phyloP scores from a whole-genome alignment of 1,140 invertebrate genomes.

The Hyles euphorbiae region DNA sequence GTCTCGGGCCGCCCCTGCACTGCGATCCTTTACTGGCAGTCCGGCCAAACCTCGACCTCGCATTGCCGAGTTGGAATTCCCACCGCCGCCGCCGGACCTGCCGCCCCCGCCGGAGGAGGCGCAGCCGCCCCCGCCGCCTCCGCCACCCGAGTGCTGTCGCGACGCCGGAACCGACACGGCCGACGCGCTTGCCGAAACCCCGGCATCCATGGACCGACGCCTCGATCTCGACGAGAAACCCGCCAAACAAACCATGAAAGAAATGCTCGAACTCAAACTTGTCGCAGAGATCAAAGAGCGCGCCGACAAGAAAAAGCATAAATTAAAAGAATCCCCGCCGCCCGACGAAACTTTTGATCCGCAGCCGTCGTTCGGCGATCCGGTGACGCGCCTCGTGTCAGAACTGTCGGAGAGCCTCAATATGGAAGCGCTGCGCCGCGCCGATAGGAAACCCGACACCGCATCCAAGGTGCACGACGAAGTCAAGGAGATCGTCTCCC shows the following conservation, averaged over 20 bases:
- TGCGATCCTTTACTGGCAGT: conserved; percentile 76
- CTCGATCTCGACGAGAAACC: conserved; percentile 48
- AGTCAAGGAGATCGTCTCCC: conserved; percentile 54
- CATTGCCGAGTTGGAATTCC: conserved; percentile 89
- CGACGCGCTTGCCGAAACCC: conserved; percentile 18
- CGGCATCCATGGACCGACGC: conserved; percentile 13
- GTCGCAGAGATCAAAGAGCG: conserved; percentile 89
- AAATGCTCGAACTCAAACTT: conserved; percentile 86
- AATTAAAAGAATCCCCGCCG: conserved; percentile 69
- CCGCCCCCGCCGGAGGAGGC: conserved; percentile 83
- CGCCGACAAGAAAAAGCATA: conserved; percentile 79
- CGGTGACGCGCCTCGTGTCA: conserved; percentile 86
- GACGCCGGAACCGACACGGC: conserved; percentile 41
- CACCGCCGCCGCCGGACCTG: conserved; percentile 87
- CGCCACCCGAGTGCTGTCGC: conserved; percentile 77
- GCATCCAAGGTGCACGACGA: conserved; percentile 28
- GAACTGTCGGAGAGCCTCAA: conserved; percentile 82
- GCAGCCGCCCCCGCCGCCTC: conserved; percentile 64
- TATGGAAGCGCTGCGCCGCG: conserved; percentile 62
- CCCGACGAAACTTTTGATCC: conserved; percentile 51
- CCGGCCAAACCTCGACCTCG: conserved; percentile 77
- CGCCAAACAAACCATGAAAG: conserved; percentile 77
- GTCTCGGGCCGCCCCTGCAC: conserved; percentile 58
- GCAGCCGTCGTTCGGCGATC: conserved; percentile 76
- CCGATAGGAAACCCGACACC: conserved; percentile 35